Percentiles rank a stretch among this genome's conserved stretches.
Evolutionary conservation across 2,888 invertebrate genomes (phyloP).

Genomic region (Dryococelus australis): DNA sequence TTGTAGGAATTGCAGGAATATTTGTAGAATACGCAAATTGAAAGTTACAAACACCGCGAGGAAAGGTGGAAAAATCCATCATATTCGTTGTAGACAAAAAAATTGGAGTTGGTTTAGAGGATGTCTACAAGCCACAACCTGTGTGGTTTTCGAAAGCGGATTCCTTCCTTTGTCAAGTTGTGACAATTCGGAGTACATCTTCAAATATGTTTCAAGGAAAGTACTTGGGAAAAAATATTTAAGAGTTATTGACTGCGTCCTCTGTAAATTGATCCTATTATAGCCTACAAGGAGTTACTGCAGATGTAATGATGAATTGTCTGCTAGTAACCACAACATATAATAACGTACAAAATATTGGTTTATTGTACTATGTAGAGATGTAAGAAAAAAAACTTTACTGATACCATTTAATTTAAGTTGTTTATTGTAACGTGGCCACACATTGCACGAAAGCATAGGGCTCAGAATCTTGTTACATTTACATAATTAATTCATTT

Average conservation of each 20-base stretch:
- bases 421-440: background rate
- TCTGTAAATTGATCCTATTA: too few relatives aligned
- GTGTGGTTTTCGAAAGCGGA: background rate
- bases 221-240: too few relatives aligned
- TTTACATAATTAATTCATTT: too few relatives aligned
- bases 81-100: too few relatives aligned
- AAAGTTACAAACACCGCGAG: background rate
- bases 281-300: too few relatives aligned
- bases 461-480: too few relatives aligned
- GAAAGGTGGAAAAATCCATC: background rate
- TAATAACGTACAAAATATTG: background rate
- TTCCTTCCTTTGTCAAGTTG: too few relatives aligned
- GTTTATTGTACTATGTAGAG: background rate
- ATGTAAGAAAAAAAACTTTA: background rate
- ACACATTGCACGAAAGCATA: too few relatives aligned
- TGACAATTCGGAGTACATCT: background rate
- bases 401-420: background rate
- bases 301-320: background rate
- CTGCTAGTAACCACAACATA: background rate
- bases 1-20: background rate
- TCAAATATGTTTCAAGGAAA: background rate
- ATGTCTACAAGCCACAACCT: background rate
- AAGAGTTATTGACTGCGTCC: too few relatives aligned
- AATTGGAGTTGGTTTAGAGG: background rate
- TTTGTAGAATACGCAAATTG: background rate